Conservation (phyloP, 2,888 invertebrate species). For the Caenorhabditis japonica region DNA sequence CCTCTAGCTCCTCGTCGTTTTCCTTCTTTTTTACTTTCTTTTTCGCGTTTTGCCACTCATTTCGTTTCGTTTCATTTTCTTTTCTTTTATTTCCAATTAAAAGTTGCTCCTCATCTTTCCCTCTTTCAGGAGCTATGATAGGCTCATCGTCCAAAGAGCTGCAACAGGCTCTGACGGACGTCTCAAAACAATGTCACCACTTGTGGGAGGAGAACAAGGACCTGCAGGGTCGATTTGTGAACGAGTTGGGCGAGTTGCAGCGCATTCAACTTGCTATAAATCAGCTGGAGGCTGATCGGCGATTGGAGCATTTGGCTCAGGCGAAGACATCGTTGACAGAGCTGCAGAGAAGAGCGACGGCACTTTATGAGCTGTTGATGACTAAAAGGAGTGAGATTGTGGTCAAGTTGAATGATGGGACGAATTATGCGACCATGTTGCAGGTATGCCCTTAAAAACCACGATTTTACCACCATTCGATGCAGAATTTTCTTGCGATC, state of each 20-base stretch:
- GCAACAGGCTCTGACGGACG: slow-evolving; percentile 57
- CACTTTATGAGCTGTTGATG: slow-evolving; percentile 66
- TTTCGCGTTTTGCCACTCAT: too few species aligned
- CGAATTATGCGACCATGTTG: slow-evolving; percentile 65
- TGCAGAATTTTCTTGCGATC: too few species aligned
- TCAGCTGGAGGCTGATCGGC: slow-evolving; percentile 68
- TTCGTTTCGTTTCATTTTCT: too few species aligned
- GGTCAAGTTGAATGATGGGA: slow-evolving; percentile 71
- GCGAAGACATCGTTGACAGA: slow-evolving; percentile 63
- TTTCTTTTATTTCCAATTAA: too few species aligned
- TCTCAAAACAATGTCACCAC: slow-evolving; percentile 69
- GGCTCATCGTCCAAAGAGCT: slow-evolving; percentile 50
- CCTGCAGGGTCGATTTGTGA: slow-evolving; percentile 73
- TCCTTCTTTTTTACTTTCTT: too few species aligned
- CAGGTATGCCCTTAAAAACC: slow-evolving; percentile 40
- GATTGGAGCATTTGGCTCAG: slow-evolving; percentile 65
- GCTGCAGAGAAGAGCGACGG: slow-evolving; percentile 70
- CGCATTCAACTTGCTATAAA: slow-evolving; percentile 70
- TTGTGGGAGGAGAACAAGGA: slow-evolving; percentile 77
- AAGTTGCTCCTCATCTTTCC: too few species aligned
- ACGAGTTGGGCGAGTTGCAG: slow-evolving; percentile 75
- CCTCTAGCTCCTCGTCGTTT: too few species aligned
- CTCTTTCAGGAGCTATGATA: too few species aligned
- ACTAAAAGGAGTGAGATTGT: slow-evolving; percentile 60
- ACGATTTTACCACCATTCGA: too few species aligned